Conservation (phyloP, 2,888 invertebrate genomes). For the Phengaris arion region DNA sequence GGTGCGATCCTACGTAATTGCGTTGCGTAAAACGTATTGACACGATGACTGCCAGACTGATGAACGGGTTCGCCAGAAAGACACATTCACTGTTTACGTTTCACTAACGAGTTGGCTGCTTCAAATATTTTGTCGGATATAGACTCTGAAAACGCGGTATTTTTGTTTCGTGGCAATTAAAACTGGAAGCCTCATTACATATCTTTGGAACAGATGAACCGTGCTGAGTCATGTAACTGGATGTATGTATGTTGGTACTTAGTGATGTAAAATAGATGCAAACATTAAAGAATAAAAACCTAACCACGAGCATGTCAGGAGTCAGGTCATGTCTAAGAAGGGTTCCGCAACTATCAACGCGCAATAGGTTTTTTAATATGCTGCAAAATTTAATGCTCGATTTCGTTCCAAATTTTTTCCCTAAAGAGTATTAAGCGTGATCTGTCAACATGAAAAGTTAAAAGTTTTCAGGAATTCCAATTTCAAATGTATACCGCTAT, state of each 20-base stretch:
- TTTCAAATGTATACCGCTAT: too few species aligned
- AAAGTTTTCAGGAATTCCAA: too few species aligned
- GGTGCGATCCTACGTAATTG: constrained; percentile 61
- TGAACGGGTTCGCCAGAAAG: constrained; percentile 38
- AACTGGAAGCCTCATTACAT: not conserved
- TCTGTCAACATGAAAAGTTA: not conserved
- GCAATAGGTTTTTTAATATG: too few species aligned
- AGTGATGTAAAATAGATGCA: not conserved
- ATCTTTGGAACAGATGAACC: constrained; percentile 11
- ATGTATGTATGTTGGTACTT: not conserved
- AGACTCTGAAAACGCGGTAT: not conserved
- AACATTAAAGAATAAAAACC: not conserved
- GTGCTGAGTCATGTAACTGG: not conserved
- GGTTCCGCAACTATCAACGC: too few species aligned
- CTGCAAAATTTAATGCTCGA: too few species aligned
- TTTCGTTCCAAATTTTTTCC: too few species aligned
- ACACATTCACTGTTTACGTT: constrained; percentile 27
- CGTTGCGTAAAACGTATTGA: constrained; percentile 43
- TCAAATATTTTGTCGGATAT: constrained; percentile 15
- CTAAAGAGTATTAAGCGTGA: not conserved
- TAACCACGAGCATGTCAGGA: not conserved
- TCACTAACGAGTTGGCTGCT: constrained; percentile 19
- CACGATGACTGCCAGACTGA: constrained; percentile 41
- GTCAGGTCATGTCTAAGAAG: too few species aligned
- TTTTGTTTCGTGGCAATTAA: constrained; percentile 14